Base-by-base conservation (phyloP, 2,797 vertebrate species). In the Artibeus lituratus region DNA sequence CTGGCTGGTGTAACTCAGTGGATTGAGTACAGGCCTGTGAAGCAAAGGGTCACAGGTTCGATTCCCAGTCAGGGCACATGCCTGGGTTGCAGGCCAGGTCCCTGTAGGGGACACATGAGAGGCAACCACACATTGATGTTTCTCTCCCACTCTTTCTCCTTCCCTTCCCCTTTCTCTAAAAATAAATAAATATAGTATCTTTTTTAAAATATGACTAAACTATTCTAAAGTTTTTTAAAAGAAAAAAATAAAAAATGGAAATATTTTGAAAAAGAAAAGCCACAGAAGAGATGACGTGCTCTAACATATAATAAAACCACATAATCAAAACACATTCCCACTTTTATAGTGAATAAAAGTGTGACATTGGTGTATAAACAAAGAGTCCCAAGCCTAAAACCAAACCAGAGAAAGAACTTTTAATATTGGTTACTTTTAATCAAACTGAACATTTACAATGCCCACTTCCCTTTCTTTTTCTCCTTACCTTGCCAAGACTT, bases 401-500 rank as follows among this genome's bases (percentile, higher is more conserved):
- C 44, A 77, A 90, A 72, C 10, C 37, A 88, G 5, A 73, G 35
- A 94, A 62, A 37, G 7, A 87, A 70, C 2, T 85, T 72, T 84
- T 74, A 86, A 55, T 77, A 90, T 44, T 81, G 47, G 42, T 65
- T 88, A 92, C 19, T 89, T 92, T 84, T n/a, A 0, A 49, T 82
- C 87, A 96, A 67, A 87, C 4, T 65, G 32, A 91, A 81, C 55
- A 89, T 39, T 74, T 29, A 90, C 95, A 95, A 19, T 76, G 69
- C 3, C 49, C 19, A 67, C 21, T 88, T 67, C 55, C 72, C 51
- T 90, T 98, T 4, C 35, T 42, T 37, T 51, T 62, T 80, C 93
- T 81, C 72, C 78, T 96, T 99, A 99, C 99, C 99, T 99, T 94
- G 99, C 98, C 42, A 99, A 97, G 53, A 99, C 99, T 96, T 99